These are phyloP conservation scores for Pipa parva DNA, from an alignment of 2,113 vertebrate genomes.

Conservation along the genomic window DNA sequence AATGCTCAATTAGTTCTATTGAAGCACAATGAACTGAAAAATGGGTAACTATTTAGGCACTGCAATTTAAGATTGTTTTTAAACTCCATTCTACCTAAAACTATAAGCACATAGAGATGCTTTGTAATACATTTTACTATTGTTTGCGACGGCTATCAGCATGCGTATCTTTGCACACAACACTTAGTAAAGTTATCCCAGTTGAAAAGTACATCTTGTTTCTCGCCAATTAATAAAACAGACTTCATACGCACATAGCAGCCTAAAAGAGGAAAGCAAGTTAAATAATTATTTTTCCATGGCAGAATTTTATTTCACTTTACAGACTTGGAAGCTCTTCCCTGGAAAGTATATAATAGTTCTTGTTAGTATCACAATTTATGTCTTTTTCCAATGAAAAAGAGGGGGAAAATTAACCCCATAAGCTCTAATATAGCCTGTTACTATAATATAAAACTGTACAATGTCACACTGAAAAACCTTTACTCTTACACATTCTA, in stretches of 20 bases:
- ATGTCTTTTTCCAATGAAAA: constrained; percentile 24
- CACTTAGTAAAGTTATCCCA: constrained; percentile 24
- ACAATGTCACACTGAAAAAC: too few relatives aligned
- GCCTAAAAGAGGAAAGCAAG: constrained; percentile 38
- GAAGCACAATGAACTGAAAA: too few relatives aligned
- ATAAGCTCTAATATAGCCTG: background rate
- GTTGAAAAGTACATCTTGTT: constrained; percentile 10
- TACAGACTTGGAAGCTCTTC: constrained; percentile 41
- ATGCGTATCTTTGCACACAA: background rate
- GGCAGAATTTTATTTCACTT: constrained; percentile 35
- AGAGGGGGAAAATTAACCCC: constrained; percentile 5
- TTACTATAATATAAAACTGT: too few relatives aligned
- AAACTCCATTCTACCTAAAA: background rate
- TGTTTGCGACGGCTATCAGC: constrained; percentile 8
- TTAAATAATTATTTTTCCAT: constrained; percentile 45
- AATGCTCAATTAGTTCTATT: too few relatives aligned
- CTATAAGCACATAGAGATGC: constrained; percentile 6
- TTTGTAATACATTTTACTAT: constrained; percentile 16
- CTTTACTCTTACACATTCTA: too few relatives aligned
- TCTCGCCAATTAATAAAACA: constrained; percentile 32
- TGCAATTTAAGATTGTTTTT: constrained; percentile 6
- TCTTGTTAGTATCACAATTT: constrained; percentile 37
- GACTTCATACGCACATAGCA: constrained; percentile 34
- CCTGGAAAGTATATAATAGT: constrained; percentile 34
- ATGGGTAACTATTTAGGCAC: too few relatives aligned